Conservation (phyloP, 1,140 invertebrate genomes). For the Drosophila micromelanica region DNA sequence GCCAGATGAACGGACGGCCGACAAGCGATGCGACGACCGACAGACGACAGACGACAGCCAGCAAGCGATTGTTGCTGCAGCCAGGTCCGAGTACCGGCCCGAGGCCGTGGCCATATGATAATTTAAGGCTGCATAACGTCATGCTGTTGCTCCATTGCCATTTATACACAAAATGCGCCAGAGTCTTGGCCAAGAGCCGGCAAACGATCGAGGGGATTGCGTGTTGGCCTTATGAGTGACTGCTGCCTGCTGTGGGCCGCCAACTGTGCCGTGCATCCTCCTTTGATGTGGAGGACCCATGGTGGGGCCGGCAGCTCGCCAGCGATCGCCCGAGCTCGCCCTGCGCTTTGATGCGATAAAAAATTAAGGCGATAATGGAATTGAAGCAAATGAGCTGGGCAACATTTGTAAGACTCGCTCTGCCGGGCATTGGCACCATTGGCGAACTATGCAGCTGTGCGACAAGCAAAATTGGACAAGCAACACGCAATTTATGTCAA, state of each 20-base stretch:
- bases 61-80: conserved; percentile 29
- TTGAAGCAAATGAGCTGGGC: conserved; percentile 82
- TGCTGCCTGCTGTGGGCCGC: conserved; percentile 74
- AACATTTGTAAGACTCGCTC: conserved; percentile 75
- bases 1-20: background rate
- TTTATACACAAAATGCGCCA: conserved; percentile 64
- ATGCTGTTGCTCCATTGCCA: conserved; percentile 80
- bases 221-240: conserved; percentile 77
- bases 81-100: background rate
- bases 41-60: no score
- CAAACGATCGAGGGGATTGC: conserved; percentile 50
- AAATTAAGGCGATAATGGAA: conserved; percentile 84
- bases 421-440: background rate
- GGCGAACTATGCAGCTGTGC: conserved; percentile 76
- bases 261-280: conserved; percentile 79
- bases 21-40: no score
- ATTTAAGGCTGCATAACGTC: conserved; percentile 82
- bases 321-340: conserved; percentile 13
- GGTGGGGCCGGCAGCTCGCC: conserved; percentile 35
- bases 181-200: conserved; percentile 12
- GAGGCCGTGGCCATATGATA: conserved; percentile 68
- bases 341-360: conserved; percentile 79
- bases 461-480: conserved; percentile 83
- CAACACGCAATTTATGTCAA: conserved; percentile 82
- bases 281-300: conserved; percentile 72